Base-by-base conservation (phyloP, 2,888 invertebrate genomes). In the Eupithecia insigniata region DNA sequence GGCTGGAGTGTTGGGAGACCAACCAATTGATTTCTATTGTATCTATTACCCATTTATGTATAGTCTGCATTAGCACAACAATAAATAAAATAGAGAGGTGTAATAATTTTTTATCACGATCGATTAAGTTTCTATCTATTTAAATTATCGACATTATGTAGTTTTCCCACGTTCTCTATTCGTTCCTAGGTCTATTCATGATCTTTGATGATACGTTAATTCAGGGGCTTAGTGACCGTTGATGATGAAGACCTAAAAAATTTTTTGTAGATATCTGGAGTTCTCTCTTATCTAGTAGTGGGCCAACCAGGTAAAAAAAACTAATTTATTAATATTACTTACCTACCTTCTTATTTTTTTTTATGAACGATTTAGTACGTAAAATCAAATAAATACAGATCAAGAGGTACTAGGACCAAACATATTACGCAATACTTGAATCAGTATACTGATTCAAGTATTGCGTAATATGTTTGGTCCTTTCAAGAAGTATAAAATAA, bases 391-490 rank as follows among this genome's bases (percentile, higher is more conserved):
- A 12, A 22, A 62, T 32, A 34, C n/a, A 18, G 2, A 46, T 46
- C 36, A 36, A 36, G 36, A 1, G 12, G 2, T 2, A 36, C 1
- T 7, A 66, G 55, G 62, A 73, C 36, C 12, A 64, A 67, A n/a
- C 43, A 34, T 16, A 60, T 74, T 67, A 61, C 39, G 71, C 64
- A 71, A 72, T 65, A 26, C 26, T 61, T 32, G 26, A n/a, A 55
- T n/a, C 4, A 16, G 12, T 36, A 36, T 36, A 36, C 12, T 16
- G 4, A n/a, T 55, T n/a, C 26, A 32, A 61, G 26, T 26, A 65
- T 72, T 71, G 64, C 71, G 39, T 61, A 67, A 74, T 60, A 16
- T 34, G 43, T n/a, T 67, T 64, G 12, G 36, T 73, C 62, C 55
- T 66, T 71, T 60, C 64, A 34, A 65, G 51, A 39, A 69, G 60